These are phyloP conservation scores for Anodontia alba DNA, from an alignment of 2,888 invertebrate genomes.

Conservation along the genomic window DNA sequence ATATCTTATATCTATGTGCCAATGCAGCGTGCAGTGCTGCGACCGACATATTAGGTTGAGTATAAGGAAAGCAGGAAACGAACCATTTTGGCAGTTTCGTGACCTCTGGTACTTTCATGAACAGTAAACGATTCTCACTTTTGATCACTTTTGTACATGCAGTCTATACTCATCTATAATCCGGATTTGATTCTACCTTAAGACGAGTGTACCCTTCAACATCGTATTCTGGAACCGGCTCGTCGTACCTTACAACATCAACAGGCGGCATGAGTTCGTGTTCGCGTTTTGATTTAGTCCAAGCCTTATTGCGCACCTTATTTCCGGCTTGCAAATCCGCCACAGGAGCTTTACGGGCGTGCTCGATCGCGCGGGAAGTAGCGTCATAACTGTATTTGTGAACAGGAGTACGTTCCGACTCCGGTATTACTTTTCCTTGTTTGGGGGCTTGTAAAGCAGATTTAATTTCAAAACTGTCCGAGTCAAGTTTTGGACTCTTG, in stretches of 20 bases:
- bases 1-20: too few species aligned
- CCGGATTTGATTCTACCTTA: slow-evolving; percentile 64
- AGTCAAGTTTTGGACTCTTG: slow-evolving; percentile 63
- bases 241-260: slow-evolving; percentile 66
- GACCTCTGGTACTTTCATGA: too few species aligned
- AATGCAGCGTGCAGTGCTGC: too few species aligned
- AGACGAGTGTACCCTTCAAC: slow-evolving; percentile 53
- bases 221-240: slow-evolving; percentile 63
- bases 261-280: slow-evolving; percentile 55
- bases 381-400: slow-evolving; percentile 61
- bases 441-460: slow-evolving; percentile 70
- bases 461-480: slow-evolving; percentile 69
- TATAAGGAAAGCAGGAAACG: too few species aligned
- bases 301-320: slow-evolving; percentile 65
- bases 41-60: too few species aligned
- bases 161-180: slow-evolving; percentile 46
- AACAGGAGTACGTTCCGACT: slow-evolving; percentile 69
- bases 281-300: slow-evolving; percentile 69
- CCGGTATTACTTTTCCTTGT: slow-evolving; percentile 65
- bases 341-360: slow-evolving; percentile 67
- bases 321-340: slow-evolving; percentile 67
- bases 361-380: slow-evolving; percentile 60
- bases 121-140: too few species aligned
- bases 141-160: too few species aligned
- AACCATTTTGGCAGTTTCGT: too few species aligned